Evolutionary conservation across 2,113 vertebrate genomes (phyloP).

Genomic region (Toxotes jaculatrix): DNA sequence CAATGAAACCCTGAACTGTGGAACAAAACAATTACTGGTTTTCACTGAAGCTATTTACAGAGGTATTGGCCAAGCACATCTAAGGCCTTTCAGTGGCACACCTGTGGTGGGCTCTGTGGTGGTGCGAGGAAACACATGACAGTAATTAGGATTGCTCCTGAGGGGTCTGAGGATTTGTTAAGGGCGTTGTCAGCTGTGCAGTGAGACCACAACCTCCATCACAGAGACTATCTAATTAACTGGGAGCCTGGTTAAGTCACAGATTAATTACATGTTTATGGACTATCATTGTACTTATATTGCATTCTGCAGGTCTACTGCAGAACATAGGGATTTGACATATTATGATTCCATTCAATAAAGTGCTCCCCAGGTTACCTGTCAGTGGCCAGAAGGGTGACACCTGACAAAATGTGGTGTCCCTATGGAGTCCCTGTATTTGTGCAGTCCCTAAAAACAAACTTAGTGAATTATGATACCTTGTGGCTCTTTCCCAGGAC

Average conservation of each 20-base stretch:
- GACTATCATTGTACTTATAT: neutral
- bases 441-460: neutral
- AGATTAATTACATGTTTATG: conserved; percentile 14
- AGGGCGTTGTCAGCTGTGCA: conserved; percentile 25
- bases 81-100: conserved; percentile 39
- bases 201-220: conserved; percentile 24
- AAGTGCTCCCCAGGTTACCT: neutral
- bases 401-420: conserved; percentile 25
- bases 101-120: conserved; percentile 33
- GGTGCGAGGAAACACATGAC: neutral
- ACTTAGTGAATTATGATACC: neutral
- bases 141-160: conserved; percentile 43
- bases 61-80: conserved; percentile 13
- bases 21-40: conserved; percentile 16
- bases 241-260: conserved; percentile 18
- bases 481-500: neutral
- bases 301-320: neutral
- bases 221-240: conserved; percentile 27
- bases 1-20: neutral
- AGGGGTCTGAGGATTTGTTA: conserved; percentile 52
- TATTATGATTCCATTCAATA: neutral
- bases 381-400: conserved; percentile 2
- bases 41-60: conserved; percentile 16
- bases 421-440: neutral
- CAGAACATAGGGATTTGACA: neutral